Conservation (phyloP, 1,140 invertebrate species). For the Arion vulgaris region DNA sequence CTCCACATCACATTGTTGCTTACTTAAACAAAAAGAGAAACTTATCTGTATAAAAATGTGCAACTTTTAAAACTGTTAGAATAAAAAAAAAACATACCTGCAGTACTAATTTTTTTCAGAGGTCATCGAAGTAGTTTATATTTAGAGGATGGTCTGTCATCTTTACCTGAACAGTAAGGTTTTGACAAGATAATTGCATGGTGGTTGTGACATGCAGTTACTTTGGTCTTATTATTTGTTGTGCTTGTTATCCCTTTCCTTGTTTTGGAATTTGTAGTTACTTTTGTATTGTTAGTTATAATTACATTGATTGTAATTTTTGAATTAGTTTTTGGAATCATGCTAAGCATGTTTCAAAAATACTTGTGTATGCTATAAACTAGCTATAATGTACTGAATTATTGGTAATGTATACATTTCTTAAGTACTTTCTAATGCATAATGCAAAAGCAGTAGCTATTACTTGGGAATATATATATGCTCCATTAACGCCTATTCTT, state of each 20-base stretch:
- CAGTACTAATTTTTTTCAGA: constrained; percentile 47
- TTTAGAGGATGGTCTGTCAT: constrained; percentile 58
- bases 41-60: not conserved
- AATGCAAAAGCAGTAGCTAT: no score
- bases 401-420: no score
- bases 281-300: no score
- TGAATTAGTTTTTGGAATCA: no score
- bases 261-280: not conserved
- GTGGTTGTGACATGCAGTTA: not conserved
- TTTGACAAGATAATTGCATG: constrained; percentile 20
- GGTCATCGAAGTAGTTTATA: constrained; percentile 65
- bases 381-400: no score
- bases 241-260: not conserved
- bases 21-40: not conserved
- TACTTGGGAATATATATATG: no score
- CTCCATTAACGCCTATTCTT: no score
- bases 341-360: no score
- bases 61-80: not conserved
- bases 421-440: no score
- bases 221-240: not conserved
- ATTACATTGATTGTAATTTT: no score
- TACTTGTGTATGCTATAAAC: no score
- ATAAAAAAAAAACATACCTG: not conserved
- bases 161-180: constrained; percentile 52
- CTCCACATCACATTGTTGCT: not conserved